These are phyloP conservation scores for Leuctra nigra DNA, from an alignment of 2,888 invertebrate species.

Conservation along the genomic window DNA sequence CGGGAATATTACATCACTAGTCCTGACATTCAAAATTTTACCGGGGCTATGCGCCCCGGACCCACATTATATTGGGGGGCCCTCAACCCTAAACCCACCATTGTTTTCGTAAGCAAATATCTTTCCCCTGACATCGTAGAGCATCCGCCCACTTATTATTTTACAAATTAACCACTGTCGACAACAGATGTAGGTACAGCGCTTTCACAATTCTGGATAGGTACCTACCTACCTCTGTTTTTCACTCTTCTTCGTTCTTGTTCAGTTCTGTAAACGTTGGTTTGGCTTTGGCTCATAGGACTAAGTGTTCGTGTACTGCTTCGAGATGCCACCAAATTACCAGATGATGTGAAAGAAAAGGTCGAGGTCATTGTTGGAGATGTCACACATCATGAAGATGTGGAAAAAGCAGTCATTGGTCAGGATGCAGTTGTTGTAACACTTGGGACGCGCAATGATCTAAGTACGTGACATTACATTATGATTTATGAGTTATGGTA, in stretches of 20 bases:
- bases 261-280: too few relatives aligned
- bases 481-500: too few relatives aligned
- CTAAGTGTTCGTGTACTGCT: slow-evolving; percentile 65
- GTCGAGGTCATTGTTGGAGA: slow-evolving; percentile 69
- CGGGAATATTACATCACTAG: too few relatives aligned
- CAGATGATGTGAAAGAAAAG: slow-evolving; percentile 55
- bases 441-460: slow-evolving; percentile 68
- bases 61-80: too few relatives aligned
- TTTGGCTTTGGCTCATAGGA: too few relatives aligned
- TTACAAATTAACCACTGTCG: not conserved
- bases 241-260: slow-evolving; percentile 18
- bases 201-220: not conserved
- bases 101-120: too few relatives aligned
- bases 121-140: too few relatives aligned
- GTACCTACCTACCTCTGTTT: not conserved
- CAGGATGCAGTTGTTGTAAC: slow-evolving; percentile 68
- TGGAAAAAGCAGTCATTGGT: slow-evolving; percentile 59
- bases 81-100: too few relatives aligned
- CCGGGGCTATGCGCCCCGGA: too few relatives aligned
- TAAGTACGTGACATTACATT: slow-evolving; percentile 47
- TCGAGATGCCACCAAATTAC: slow-evolving; percentile 62
- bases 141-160: too few relatives aligned
- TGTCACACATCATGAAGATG: slow-evolving; percentile 63
- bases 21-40: too few relatives aligned
- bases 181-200: not conserved